Conservation (phyloP, 1,140 invertebrate genomes). For the Marisa cornuarietis region DNA sequence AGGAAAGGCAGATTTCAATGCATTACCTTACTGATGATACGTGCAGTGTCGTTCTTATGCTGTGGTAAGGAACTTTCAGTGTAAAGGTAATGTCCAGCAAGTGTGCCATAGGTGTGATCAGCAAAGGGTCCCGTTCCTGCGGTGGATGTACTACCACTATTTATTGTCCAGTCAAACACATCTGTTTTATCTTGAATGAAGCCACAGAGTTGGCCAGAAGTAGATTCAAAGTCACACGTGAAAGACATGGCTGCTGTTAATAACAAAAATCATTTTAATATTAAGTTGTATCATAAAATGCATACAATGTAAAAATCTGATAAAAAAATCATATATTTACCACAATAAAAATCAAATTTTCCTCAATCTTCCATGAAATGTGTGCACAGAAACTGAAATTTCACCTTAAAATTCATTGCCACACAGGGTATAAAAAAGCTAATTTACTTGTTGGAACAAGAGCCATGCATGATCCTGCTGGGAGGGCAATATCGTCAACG, state of each 20-base stretch:
- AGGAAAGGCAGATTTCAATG: background rate
- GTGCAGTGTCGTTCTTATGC: constrained; percentile 71
- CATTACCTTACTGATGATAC: constrained; percentile 49
- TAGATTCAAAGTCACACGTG: constrained; percentile 19
- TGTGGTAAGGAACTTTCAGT: constrained; percentile 77
- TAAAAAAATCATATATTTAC: too few species aligned
- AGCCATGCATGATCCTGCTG: constrained; percentile 38
- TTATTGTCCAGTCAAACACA: constrained; percentile 8
- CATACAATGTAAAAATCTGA: background rate
- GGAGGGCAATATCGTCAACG: constrained; percentile 74
- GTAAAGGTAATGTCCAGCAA: constrained; percentile 76
- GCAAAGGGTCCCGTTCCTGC: constrained; percentile 47
- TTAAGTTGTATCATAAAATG: background rate
- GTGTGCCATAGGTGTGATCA: constrained; percentile 58
- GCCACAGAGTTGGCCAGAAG: constrained; percentile 1
- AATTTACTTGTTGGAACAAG: constrained; percentile 7
- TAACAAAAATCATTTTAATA: background rate
- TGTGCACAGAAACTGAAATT: too few species aligned
- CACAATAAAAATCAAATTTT: too few species aligned
- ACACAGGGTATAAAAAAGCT: background rate
- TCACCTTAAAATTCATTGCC: too few species aligned
- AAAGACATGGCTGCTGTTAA: background rate
- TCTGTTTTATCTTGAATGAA: constrained; percentile 8
- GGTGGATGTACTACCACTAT: constrained; percentile 33
- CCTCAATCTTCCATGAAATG: too few species aligned